Conservation (phyloP, 2,797 vertebrate genomes). For the Balearica regulorum region DNA sequence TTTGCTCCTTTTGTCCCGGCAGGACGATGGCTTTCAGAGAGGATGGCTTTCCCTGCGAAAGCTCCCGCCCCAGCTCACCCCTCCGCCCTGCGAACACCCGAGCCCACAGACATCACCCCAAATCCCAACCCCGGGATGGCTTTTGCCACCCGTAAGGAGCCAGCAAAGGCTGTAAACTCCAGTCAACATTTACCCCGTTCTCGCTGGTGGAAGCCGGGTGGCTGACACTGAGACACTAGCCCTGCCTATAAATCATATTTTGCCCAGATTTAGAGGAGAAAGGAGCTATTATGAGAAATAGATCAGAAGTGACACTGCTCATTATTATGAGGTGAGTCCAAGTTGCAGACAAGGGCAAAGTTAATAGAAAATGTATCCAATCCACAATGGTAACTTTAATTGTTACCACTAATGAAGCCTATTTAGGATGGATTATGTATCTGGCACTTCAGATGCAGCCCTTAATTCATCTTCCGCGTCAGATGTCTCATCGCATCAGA, state of each 20-base stretch:
- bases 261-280: constrained; percentile 36
- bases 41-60: rapidly evolving
- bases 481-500: constrained; percentile 26
- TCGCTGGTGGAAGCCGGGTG: rapidly evolving
- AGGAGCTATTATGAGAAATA: constrained; percentile 36
- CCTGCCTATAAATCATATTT: constrained; percentile 32
- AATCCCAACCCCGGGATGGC: neutral
- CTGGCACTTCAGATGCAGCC: constrained; percentile 52
- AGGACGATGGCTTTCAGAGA: rapidly evolving
- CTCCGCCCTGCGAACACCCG: neutral
- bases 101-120: neutral
- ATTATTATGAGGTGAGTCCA: constrained; percentile 22
- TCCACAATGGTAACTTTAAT: constrained; percentile 59
- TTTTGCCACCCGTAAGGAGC: neutral
- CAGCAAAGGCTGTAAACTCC: neutral
- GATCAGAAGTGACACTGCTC: constrained; percentile 61
- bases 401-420: constrained; percentile 65
- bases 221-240: neutral
- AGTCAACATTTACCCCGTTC: neutral
- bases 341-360: constrained; percentile 62
- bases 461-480: constrained; percentile 32
- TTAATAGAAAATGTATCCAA: constrained; percentile 60
- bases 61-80: neutral
- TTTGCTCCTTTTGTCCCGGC: neutral
- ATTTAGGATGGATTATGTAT: constrained; percentile 62